phyloP scores from a whole-genome alignment of 92 coral and sea anemone species.

The Zoanthus solanderi region DNA sequence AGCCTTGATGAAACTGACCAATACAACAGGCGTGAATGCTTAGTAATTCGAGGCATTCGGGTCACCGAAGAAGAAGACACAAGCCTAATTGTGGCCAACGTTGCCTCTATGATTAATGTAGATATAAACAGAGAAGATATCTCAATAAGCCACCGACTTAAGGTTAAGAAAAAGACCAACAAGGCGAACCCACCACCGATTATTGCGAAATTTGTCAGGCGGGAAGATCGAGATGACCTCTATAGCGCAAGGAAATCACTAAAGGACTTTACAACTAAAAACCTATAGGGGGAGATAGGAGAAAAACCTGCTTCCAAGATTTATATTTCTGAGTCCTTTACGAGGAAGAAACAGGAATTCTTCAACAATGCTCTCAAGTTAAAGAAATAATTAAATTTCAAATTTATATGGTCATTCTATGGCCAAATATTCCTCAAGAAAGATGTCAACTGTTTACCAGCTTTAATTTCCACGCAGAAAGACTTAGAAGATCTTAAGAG shows the following conservation, averaged over 20 bases:
- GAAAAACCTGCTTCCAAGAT: not conserved
- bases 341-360: slow-evolving; percentile 15
- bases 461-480: not conserved
- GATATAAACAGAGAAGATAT: not conserved
- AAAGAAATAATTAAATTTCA: slow-evolving; percentile 1
- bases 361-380: not conserved
- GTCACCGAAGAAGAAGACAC: slow-evolving; percentile 1
- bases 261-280: not conserved
- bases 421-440: slow-evolving; percentile 14
- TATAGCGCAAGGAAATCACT: not conserved
- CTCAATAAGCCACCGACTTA: slow-evolving; percentile 5
- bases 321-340: not conserved
- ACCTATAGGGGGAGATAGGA: not conserved
- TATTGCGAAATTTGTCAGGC: slow-evolving; percentile 22
- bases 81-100: slow-evolving; percentile 4
- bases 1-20: not conserved
- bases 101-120: not conserved
- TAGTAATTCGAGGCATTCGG: slow-evolving; percentile 1
- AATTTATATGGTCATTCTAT: slow-evolving; percentile 21
- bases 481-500: slow-evolving; percentile 13
- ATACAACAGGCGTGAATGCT: slow-evolving; percentile 3
- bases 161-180: not conserved
- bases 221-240: not conserved
- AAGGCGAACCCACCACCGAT: not conserved
- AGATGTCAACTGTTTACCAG: not conserved